Evolutionary conservation across 2,888 invertebrate genomes (phyloP), one percentile per base, ranked within the genome.

Genomic region (Agrotis segetum): DNA sequence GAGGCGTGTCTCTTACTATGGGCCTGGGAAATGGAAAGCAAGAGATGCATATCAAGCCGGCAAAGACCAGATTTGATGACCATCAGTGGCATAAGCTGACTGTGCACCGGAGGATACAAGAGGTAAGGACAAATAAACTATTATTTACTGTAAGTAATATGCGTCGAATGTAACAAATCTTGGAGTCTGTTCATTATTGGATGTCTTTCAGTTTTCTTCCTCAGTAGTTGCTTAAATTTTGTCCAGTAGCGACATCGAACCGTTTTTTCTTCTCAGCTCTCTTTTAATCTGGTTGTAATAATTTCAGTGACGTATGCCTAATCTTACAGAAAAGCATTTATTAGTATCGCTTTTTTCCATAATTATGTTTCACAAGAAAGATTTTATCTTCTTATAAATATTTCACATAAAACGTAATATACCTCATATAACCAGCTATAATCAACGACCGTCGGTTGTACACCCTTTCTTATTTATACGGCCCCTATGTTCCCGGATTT

Each of bases 41-140:
- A 90, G 98, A 98, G 96, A 97, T 98, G 97, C 98, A 98, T 90
- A 98, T 99, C 87, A 98, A 98, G 91, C 99, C 99, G 0, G 97
- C 98, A 61, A 98, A 98, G 93, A 98, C 99, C 44, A 97, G 99
- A 63, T 99, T 99, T 92, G 99, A 99, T 91, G 99, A 99, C 94
- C 99, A 99, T 94, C 98, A 99, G 92, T 99, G 99, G 99, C 99
- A 99, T 93, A 98, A 98, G 93, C 97, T 99, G 68, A 97, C 98
- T 68, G 98, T 99, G 4, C 98, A 98, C 89, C 96, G 99, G 74
- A 97, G 98, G 89, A 98, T 99, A 85, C 98, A 99, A 93, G 99
- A 99, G 97, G 99, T 99, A 92, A 89, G 72, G 9, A 3, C 0
- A 9, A 4, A 13, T 19, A 11, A 14, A 49, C 11, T 16, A 16